A percentile compares a stretch with the other conserved stretches of the same genome.
These are phyloP conservation scores for Diceros bicornis DNA, from an alignment of 2,797 vertebrate genomes.

Conservation along the genomic window DNA sequence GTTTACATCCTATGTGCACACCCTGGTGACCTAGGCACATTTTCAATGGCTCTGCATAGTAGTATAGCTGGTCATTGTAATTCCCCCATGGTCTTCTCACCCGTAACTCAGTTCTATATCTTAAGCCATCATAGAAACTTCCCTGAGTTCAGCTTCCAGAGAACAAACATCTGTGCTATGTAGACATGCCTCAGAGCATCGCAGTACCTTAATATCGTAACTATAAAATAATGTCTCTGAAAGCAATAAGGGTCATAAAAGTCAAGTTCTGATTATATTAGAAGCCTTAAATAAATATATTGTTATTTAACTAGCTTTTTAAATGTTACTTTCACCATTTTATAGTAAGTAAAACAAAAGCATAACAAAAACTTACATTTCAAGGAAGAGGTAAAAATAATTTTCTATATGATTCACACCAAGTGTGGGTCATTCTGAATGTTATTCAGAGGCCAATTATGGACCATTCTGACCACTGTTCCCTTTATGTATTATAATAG, in stretches of 20 bases:
- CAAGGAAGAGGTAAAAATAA: slow-evolving; percentile 10
- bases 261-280: background rate
- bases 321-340: slow-evolving; percentile 32
- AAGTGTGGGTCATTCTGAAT: background rate
- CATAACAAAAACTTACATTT: background rate
- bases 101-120: background rate
- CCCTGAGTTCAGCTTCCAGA: background rate
- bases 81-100: background rate
- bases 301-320: background rate
- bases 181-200: background rate
- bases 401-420: background rate
- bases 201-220: background rate
- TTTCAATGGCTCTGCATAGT: background rate
- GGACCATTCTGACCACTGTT: background rate
- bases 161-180: background rate
- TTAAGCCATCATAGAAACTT: background rate
- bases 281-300: background rate
- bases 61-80: accelerated
- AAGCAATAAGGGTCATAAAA: background rate
- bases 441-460: background rate
- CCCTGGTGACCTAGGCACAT: background rate
- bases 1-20: background rate
- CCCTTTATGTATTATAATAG: background rate
- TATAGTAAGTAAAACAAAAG: slow-evolving; percentile 35
- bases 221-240: background rate